Base-by-base conservation (phyloP, 2,797 vertebrate species). In the Pteropus rufus region DNA sequence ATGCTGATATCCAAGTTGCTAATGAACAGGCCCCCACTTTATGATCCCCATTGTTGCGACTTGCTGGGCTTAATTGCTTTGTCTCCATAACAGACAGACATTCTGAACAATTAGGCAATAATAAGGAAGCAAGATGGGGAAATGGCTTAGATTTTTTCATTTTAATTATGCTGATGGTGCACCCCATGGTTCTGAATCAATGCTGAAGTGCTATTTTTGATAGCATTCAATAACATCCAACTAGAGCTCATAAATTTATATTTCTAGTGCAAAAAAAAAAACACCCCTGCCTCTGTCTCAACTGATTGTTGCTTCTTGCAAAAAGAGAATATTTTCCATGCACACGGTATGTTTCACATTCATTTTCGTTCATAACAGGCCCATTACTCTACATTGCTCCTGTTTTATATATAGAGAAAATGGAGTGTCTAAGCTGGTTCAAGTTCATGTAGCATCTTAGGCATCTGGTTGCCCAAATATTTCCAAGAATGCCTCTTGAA, bases 51-150 rank as follows among this genome's bases (percentile, higher is more conserved):
- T 99, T 98, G 98, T 98, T 98, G 98, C 89, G 14, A 98, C 98
- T 98, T 99, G 98, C 98, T 99, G 98, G 95, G 98, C 82, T 98
- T 99, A 99, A 99, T 99, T 99, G 98, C 98, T 98, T 99, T 97
- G 98, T 98, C 98, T 98, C 97, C 75, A 76, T 98, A 98, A 96
- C 98, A 98, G 98, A 98, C 98, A 99, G 98, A 98, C 98, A 98
- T 98, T 98, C 98, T 97, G 98, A 98, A 98, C 99, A 99, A 99
- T 99, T 99, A 99, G 98, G 98, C 95, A 97, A 98, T 98, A 98
- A 98, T 97, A 98, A 97, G 98, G 95, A 98, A 98, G 95, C 24
- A 96, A 97, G 96, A 97, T 96, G 96, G 97, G 97, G 98, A 98
- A 98, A 98, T 97, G 98, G 98, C 98, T 98, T 97, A 98, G 98